Percentiles rank a stretch among this genome's conserved stretches.
Evolutionary conservation across 2,888 invertebrate species (phyloP).

Genomic region (Cheilosia urbana): DNA sequence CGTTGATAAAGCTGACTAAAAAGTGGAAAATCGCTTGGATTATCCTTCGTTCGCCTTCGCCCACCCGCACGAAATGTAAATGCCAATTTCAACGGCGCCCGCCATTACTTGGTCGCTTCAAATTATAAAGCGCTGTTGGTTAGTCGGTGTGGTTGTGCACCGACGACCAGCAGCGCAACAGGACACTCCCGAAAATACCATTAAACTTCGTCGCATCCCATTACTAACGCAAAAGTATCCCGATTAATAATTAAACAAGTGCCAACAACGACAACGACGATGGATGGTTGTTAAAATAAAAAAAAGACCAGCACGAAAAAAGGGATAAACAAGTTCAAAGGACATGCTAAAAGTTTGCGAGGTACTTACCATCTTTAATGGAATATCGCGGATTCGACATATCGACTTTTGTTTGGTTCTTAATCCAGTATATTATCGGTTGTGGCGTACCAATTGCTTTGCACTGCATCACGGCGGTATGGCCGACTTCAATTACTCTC

Average conservation of each 20-base stretch:
- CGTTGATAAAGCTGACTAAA: constrained; percentile 56
- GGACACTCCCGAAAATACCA: constrained; percentile 35
- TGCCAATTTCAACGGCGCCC: constrained; percentile 9
- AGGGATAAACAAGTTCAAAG: not conserved
- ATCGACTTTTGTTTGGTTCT: constrained; percentile 95
- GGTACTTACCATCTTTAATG: constrained; percentile 89
- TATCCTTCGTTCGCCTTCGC: constrained; percentile 47
- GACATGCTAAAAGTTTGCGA: not conserved
- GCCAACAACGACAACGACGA: constrained; percentile 6
- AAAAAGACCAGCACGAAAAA: not conserved
- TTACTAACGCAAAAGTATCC: constrained; percentile 46
- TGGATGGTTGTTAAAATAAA: constrained; percentile 8
- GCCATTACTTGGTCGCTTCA: constrained; percentile 9
- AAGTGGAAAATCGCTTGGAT: constrained; percentile 64
- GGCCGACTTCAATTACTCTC: constrained; percentile 98
- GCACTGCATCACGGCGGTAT: constrained; percentile 95
- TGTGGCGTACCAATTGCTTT: constrained; percentile 93
- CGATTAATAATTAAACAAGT: constrained; percentile 65
- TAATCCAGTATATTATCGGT: constrained; percentile 95
- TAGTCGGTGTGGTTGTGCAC: constrained; percentile 4
- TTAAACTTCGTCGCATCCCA: constrained; percentile 36
- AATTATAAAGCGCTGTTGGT: constrained; percentile 16
- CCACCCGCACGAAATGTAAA: constrained; percentile 43
- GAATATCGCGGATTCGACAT: constrained; percentile 93
- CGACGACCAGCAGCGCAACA: constrained; percentile 23